Base-by-base conservation (phyloP, 2,888 invertebrate genomes). In the Mimumesa dahlbomi region DNA sequence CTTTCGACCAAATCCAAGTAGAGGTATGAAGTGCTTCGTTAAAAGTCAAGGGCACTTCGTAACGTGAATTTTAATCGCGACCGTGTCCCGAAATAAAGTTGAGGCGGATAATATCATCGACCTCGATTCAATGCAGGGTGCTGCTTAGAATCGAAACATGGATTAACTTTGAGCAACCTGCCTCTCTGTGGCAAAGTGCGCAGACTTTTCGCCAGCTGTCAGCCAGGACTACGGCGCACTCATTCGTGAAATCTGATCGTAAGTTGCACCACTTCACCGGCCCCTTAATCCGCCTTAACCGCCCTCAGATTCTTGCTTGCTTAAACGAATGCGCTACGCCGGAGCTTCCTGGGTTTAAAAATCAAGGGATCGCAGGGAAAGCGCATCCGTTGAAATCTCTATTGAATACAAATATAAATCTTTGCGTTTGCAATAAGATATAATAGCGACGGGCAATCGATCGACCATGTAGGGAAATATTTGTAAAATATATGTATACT, bases 181-280 rank as follows among this genome's bases (percentile, higher is more conserved):
- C 56, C 59, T 65, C 62, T 43, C 58, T 56, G 66, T 49, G 56
- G 57, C 64, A 59, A 74, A 67, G 72, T 68, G 75, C 77, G 67
- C 81, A 80, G 80, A 81, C 79, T 73, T 82, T 69, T 73, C 77
- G 77, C 80, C 84, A 85, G 81, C 85, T 85, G 85, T 83, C 82
- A 77, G 73, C 61, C 34, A 49, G 66, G 52, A 66, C 65, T 58
- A 58, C 56, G 75, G 73, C 71, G 75, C 77, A 81, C 67, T 84
- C 84, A 75, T 52, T 82, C 84, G 84, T 83, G 77, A 84, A 84
- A 84, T 85, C 82, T 81, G 83, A 85, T 84, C 77, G 82, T 75
- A 74, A 74, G 72, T 82, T 75, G 76, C 77, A 81, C 76, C 79
- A 83, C 83, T 82, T 81, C 77, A 81, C 57, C 75, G 73, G 66